These are phyloP conservation scores for Ptilonorhynchus violaceus DNA, from an alignment of 2,113 vertebrate genomes.

Conservation along the genomic window DNA sequence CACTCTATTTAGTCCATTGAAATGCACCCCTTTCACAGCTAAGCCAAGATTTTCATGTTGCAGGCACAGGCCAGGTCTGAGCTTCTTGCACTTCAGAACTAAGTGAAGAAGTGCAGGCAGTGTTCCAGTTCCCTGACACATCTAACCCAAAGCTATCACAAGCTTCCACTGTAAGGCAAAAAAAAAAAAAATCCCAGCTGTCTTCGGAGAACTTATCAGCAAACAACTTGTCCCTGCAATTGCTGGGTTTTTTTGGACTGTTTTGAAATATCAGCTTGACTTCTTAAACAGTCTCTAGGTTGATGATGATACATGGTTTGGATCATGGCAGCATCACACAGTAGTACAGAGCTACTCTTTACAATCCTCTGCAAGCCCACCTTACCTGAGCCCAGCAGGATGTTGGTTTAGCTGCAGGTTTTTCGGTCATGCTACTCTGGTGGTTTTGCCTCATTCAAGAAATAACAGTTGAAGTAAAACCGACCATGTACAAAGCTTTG, in stretches of 20 bases:
- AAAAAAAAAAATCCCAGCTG: background rate
- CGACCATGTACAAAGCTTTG: background rate
- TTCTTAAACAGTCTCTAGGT: background rate
- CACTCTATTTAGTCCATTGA: background rate
- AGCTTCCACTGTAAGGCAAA: background rate
- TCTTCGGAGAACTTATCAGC: background rate
- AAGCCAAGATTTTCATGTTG: background rate
- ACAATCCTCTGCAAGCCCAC: background rate
- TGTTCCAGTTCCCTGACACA: slow-evolving; percentile 13
- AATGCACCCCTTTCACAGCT: background rate
- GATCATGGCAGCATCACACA: background rate
- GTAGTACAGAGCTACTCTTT: background rate
- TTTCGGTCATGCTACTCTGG: background rate
- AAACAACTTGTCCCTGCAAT: background rate
- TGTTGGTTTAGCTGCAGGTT: background rate
- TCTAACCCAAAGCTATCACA: slow-evolving; percentile 3
- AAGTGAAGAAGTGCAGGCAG: slow-evolving; percentile 40
- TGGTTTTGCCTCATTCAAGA: background rate
- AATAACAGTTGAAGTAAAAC: background rate
- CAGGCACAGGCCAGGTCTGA: background rate
- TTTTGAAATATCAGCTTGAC: background rate
- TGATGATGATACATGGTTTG: background rate
- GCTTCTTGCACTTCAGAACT: background rate
- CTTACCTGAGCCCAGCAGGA: background rate
- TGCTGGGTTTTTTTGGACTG: background rate